Evolutionary conservation across 1,140 invertebrate genomes (phyloP).

Genomic region (Danaus melanippus): DNA sequence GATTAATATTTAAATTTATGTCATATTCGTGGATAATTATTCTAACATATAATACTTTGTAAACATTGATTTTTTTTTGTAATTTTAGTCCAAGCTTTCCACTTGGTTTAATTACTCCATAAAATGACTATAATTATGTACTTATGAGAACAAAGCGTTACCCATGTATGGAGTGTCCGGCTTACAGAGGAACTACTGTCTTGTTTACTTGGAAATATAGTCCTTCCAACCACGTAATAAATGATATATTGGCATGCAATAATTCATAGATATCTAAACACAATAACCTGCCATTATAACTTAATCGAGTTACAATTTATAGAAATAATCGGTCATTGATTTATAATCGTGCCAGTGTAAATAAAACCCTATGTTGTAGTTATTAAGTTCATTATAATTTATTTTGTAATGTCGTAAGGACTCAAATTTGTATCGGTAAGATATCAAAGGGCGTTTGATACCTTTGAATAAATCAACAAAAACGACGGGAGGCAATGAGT

Average conservation of each 20-base stretch:
- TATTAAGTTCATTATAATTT: conserved; percentile 22
- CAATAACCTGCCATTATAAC: conserved; percentile 58
- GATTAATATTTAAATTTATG: no score
- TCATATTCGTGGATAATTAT: no score
- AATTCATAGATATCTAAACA: conserved; percentile 5
- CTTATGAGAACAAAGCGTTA: no score
- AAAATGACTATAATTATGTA: no score
- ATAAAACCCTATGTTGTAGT: conserved; percentile 14
- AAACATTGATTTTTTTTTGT: no score
- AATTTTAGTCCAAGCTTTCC: no score
- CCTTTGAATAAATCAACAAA: conserved; percentile 68
- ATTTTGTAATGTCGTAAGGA: conserved; percentile 24
- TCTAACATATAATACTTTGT: no score
- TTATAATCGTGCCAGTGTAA: conserved; percentile 28
- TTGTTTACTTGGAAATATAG: no score
- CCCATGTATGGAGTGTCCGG: no score
- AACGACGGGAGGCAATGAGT: conserved; percentile 63
- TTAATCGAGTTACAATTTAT: conserved; percentile 71
- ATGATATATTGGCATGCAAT: conserved; percentile 9
- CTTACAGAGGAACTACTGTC: no score
- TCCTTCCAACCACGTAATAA: background rate
- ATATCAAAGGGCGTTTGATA: conserved; percentile 59
- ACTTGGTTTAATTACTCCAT: no score
- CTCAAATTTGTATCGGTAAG: conserved; percentile 59
- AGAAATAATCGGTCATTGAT: conserved; percentile 69